Evolutionary conservation across 2,888 invertebrate species (phyloP).

Genomic region (Andrena bucephala): DNA sequence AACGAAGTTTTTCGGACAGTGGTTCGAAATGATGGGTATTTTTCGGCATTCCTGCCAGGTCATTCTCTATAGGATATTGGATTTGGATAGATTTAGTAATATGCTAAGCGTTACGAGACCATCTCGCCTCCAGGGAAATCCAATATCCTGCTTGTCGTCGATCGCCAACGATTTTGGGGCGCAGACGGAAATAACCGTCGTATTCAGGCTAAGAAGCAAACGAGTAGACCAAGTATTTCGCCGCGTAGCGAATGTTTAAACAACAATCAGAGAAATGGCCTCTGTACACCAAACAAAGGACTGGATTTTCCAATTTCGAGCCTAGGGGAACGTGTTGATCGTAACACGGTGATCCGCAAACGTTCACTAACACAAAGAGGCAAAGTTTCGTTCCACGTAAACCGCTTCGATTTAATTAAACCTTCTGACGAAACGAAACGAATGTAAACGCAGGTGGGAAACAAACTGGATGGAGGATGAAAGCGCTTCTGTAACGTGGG

Average conservation of each 20-base stretch:
- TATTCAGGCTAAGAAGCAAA: conserved; percentile 32
- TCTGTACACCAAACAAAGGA: background rate
- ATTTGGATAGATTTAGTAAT: conserved; percentile 54
- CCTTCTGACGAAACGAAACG: conserved; percentile 9
- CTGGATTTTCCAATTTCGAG: conserved; percentile 4
- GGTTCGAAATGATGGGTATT: background rate
- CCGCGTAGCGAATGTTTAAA: background rate
- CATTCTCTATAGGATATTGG: conserved; percentile 46
- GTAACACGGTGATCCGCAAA: background rate
- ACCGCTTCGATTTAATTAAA: conserved; percentile 41
- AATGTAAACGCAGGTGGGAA: background rate
- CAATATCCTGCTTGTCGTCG: conserved; percentile 68
- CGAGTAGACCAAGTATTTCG: background rate
- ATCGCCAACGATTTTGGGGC: conserved; percentile 37
- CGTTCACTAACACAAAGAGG: conserved; percentile 1
- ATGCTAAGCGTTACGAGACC: conserved; percentile 25
- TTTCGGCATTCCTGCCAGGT: conserved; percentile 15
- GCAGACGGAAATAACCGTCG: conserved; percentile 45
- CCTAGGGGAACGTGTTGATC: background rate
- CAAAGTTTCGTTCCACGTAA: conserved; percentile 5
- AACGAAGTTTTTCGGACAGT: background rate
- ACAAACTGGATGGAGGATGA: background rate
- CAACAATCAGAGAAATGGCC: background rate
- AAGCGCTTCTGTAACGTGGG: background rate
- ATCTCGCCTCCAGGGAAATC: conserved; percentile 49